Evolutionary conservation across 2,113 vertebrate species (phyloP).

Genomic region (Antechinus flavipes): DNA sequence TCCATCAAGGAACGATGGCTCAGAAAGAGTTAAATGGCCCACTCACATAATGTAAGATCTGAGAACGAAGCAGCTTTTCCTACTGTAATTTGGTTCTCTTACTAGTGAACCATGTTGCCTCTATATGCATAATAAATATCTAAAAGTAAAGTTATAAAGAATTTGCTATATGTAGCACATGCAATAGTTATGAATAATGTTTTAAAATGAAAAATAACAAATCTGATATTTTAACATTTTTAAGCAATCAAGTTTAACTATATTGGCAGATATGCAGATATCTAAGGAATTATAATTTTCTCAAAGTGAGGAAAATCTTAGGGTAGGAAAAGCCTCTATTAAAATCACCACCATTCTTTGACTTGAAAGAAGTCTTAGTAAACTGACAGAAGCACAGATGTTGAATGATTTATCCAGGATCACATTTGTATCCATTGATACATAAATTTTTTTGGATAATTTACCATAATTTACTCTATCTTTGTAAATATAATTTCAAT

Average conservation of each 20-base stretch:
- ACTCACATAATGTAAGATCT: background rate
- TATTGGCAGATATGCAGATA: background rate
- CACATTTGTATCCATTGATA: background rate
- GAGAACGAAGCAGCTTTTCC: background rate
- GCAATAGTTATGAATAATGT: background rate
- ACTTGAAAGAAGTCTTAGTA: background rate
- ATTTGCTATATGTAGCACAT: background rate
- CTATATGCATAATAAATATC: background rate
- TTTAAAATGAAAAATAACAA: background rate
- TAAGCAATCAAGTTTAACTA: background rate
- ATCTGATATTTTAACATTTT: background rate
- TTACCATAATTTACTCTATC: background rate
- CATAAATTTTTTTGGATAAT: background rate
- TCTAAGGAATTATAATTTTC: background rate
- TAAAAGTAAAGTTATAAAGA: background rate
- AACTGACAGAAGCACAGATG: background rate
- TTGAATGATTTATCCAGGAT: constrained; percentile 31
- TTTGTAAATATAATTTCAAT: background rate
- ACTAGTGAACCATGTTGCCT: background rate
- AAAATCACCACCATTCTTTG: background rate
- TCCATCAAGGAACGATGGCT: background rate
- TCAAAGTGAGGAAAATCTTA: background rate
- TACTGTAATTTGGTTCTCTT: background rate
- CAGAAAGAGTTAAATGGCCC: background rate
- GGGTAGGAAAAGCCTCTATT: background rate